Evolutionary conservation across 2,113 vertebrate species (phyloP), one percentile per base, ranked within the genome.

Genomic region (Heteronetta atricapilla): DNA sequence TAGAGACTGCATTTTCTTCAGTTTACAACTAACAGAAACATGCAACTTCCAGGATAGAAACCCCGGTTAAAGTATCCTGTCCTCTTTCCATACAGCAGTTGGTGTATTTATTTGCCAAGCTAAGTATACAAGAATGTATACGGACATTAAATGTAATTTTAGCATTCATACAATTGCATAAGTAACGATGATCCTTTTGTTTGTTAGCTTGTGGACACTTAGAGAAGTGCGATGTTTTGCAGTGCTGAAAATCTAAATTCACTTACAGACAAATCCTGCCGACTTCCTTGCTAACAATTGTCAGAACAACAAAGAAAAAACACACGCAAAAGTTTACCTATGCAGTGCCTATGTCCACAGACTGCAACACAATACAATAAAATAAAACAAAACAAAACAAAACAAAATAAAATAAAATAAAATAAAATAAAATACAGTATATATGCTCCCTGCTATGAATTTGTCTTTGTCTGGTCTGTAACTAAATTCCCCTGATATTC

Each of bases 381-480:
- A 59, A 86, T 58, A 40, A 73, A 62, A 55, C 14, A 28, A 63
- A 19, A 31, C 34, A 36, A 75, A n/a, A n/a, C n/a, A n/a, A n/a
- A n/a, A n/a, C n/a, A n/a, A n/a, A n/a, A n/a, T n/a, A n/a, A n/a
- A 62, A 55, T 22, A 40, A 28, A 29, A 56, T 34, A 36, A 75
- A 59, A 86, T 58, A 40, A n/a, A 21, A 48, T 48, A 10, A 48
- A 48, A 48, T 48, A 53, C 5, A 63, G 21, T 42, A 16, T 42
- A 21, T 88, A 8, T 23, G 25, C 33, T 90, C 58, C 83, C 90
- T 87, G 55, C 28, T 36, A 56, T 20, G 70, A 46, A 50, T 93
- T 86, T 92, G 88, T 85, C 82, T 90, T 78, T 93, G 81, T 82
- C 92, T 94, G 67, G 70, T 52, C 77, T 92, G 46, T 73, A 82